Percentiles rank a stretch among this genome's conserved stretches.
Conservation (phyloP, 2,797 vertebrate species). For the Gallinago solitaria region DNA sequence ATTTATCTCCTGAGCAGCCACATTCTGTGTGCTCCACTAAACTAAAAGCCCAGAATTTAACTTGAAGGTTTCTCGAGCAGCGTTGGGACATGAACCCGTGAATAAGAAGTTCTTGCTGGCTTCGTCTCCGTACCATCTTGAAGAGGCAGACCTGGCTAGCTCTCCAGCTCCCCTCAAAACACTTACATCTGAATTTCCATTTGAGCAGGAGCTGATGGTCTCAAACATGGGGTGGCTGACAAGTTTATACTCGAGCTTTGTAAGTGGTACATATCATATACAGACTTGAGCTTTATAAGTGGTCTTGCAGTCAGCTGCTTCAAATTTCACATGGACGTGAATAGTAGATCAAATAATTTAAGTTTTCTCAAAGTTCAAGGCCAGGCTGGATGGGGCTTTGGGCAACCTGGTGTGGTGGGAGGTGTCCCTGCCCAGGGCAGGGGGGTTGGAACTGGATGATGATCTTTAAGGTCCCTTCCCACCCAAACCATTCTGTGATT, state of each 20-base stretch:
- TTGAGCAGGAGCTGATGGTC: background rate
- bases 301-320: background rate
- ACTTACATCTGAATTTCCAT: background rate
- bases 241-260: background rate
- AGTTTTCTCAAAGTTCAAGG: background rate
- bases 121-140: background rate
- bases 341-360: background rate
- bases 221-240: background rate
- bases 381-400: background rate
- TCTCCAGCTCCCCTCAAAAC: background rate
- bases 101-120: background rate
- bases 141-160: background rate
- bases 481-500: background rate
- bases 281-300: background rate
- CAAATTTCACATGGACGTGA: background rate
- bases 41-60: background rate
- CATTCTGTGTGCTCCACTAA: fast-evolving
- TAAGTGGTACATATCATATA: too few species aligned
- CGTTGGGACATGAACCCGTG: background rate
- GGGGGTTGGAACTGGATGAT: background rate
- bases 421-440: background rate
- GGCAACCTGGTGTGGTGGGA: background rate
- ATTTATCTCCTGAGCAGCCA: background rate
- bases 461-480: background rate
- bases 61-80: background rate